phyloP scores from a whole-genome alignment of 2,888 invertebrate genomes.

The Drosophila picticornis region DNA sequence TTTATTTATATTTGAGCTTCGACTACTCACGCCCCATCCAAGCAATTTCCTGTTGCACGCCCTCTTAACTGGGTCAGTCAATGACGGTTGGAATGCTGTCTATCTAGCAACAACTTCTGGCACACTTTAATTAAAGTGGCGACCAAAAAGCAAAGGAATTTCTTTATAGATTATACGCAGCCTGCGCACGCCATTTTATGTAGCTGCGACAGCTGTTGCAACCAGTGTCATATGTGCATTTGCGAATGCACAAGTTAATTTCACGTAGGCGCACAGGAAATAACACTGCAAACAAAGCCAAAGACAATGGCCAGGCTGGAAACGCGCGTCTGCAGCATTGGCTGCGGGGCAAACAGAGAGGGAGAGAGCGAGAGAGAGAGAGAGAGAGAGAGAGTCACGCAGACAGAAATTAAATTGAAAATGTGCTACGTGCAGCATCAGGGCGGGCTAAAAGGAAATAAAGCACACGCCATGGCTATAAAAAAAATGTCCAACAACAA shows the following conservation, averaged over 20 bases:
- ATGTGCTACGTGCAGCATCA: slow-evolving; percentile 65
- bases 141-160: slow-evolving; percentile 38
- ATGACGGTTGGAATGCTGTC: slow-evolving; percentile 25
- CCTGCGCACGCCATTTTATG: slow-evolving; percentile 51
- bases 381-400: slow-evolving; percentile 42
- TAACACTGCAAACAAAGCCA: slow-evolving; percentile 74
- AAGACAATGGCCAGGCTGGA: slow-evolving; percentile 68
- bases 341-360: slow-evolving; percentile 15
- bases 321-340: slow-evolving; percentile 47
- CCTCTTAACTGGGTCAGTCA: slow-evolving; percentile 41
- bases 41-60: background rate
- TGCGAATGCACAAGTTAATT: slow-evolving; percentile 65
- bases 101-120: slow-evolving; percentile 58
- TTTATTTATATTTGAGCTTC: slow-evolving; percentile 2
- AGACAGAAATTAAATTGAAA: slow-evolving; percentile 79
- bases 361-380: slow-evolving; percentile 22
- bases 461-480: slow-evolving; percentile 53
- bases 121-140: slow-evolving; percentile 65
- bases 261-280: slow-evolving; percentile 70
- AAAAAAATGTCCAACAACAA: slow-evolving; percentile 67
- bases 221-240: slow-evolving; percentile 37
- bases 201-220: slow-evolving; percentile 21
- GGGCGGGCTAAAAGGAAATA: slow-evolving; percentile 68
- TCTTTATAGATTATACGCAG: slow-evolving; percentile 40
- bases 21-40: background rate